These are phyloP conservation scores for Myxocyprinus asiaticus DNA, from an alignment of 2,113 vertebrate species.

Conservation along the genomic window DNA sequence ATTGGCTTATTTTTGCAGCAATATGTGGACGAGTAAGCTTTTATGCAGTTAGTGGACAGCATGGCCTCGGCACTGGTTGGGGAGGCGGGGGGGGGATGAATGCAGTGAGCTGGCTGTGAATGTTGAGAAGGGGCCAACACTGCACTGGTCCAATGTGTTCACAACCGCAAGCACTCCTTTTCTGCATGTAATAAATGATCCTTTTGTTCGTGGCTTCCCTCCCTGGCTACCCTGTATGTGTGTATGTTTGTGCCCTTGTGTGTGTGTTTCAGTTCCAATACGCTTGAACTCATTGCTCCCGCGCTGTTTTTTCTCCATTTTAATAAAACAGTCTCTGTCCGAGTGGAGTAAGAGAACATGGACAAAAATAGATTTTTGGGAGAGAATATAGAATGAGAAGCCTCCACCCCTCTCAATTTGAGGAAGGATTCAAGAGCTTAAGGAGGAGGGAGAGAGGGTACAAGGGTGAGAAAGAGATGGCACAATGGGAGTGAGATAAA, in stretches of 20 bases:
- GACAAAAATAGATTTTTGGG: conserved; percentile 58
- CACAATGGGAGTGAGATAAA: conserved; percentile 14
- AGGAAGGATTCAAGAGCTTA: conserved; percentile 22
- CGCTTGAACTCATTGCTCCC: conserved; percentile 24
- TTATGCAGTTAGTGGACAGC: conserved; percentile 36
- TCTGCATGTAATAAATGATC: conserved; percentile 73
- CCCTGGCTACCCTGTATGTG: conserved; percentile 7
- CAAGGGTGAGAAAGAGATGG: conserved; percentile 12
- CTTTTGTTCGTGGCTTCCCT: conserved; percentile 67
- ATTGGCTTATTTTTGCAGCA: conserved; percentile 1
- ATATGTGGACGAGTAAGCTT: neutral
- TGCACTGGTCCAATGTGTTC: conserved; percentile 57
- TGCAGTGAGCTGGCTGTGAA: conserved; percentile 77
- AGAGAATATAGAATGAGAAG: conserved; percentile 30
- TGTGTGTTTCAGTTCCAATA: conserved; percentile 25
- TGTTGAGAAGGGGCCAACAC: conserved; percentile 72
- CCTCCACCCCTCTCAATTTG: conserved; percentile 6
- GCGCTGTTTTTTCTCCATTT: neutral
- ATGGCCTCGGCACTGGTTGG: conserved; percentile 50
- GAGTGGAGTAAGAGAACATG: conserved; percentile 42
- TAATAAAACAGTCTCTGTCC: conserved; percentile 48
- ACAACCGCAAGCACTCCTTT: conserved; percentile 50
- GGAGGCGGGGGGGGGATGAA: conserved; percentile 61
- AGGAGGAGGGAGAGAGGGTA: conserved; percentile 9
- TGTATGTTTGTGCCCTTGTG: conserved; percentile 23